Evolutionary conservation across 2,797 vertebrate genomes (phyloP).

Genomic region (Aplochiton taeniatus): DNA sequence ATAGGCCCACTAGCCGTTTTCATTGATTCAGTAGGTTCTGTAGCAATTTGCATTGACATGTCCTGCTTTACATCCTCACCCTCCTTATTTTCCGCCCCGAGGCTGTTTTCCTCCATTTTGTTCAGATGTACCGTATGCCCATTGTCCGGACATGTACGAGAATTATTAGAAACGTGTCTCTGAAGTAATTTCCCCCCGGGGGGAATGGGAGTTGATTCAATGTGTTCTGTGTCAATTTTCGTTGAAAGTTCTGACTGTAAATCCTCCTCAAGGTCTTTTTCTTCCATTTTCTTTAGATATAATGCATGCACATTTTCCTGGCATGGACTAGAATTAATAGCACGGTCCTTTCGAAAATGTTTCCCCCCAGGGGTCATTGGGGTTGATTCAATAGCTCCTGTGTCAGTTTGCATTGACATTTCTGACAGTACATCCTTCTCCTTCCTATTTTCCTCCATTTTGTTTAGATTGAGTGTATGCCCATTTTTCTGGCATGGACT

Average conservation of each 20-base stretch:
- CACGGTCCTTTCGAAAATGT: too few species aligned
- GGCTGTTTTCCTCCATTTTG: background rate
- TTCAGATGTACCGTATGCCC: background rate
- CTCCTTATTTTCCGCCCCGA: background rate
- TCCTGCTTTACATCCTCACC: slow-evolving; percentile 8
- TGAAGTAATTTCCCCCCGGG: too few species aligned
- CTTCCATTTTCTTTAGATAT: too few species aligned
- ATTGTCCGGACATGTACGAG: too few species aligned
- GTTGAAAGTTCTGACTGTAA: too few species aligned
- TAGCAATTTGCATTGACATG: slow-evolving; percentile 7
- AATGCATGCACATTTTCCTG: too few species aligned
- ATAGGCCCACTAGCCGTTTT: background rate
- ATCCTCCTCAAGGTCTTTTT: too few species aligned
- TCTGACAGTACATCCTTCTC: slow-evolving; percentile 9
- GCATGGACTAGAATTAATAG: too few species aligned
- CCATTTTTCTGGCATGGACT: slow-evolving; percentile 12
- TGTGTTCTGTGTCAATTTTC: too few species aligned
- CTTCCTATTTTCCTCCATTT: background rate
- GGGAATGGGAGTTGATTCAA: too few species aligned
- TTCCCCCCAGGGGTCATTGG: too few species aligned
- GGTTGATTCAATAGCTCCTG: background rate
- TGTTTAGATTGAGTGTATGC: slow-evolving; percentile 1
- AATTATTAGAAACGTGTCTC: too few species aligned
- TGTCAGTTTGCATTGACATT: slow-evolving; percentile 7
- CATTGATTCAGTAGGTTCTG: background rate